Evolutionary conservation across 2,113 vertebrate species (phyloP).

Genomic region (Dromaius novaehollandiae): DNA sequence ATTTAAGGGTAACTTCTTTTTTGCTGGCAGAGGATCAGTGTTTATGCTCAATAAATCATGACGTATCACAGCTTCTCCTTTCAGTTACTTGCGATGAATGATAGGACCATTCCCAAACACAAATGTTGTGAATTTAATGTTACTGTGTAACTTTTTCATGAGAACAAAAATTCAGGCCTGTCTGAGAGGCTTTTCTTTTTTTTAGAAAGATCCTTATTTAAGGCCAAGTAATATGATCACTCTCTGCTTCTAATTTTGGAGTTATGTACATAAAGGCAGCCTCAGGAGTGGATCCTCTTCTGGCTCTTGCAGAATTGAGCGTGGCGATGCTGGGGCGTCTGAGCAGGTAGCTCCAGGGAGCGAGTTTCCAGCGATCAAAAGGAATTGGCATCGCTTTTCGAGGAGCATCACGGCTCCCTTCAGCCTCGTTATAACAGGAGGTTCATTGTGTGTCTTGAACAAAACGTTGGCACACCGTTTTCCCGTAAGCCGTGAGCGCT

Average conservation of each 20-base stretch:
- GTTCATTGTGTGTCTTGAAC: too few species aligned
- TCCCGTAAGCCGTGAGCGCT: rapidly evolving
- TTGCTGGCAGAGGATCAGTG: neutral
- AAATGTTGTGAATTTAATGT: neutral
- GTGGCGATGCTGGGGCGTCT: neutral
- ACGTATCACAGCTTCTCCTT: neutral
- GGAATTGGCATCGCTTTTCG: neutral
- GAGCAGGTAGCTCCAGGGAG: neutral
- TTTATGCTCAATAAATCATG: neutral
- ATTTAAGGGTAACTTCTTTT: neutral
- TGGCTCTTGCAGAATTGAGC: rapidly evolving
- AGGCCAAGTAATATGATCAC: rapidly evolving
- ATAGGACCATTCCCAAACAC: neutral
- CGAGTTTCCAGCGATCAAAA: neutral
- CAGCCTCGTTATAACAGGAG: neutral
- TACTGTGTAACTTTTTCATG: rapidly evolving
- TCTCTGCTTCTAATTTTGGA: neutral
- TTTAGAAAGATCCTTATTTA: neutral
- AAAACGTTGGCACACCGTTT: rapidly evolving
- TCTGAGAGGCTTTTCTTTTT: neutral
- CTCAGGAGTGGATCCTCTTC: neutral
- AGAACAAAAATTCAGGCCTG: too few species aligned
- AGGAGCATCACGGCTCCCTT: neutral
- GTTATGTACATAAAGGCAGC: rapidly evolving
- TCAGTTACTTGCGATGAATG: neutral